A percentile compares a stretch with the other conserved stretches of the same genome.
phyloP scores from a whole-genome alignment of 2,113 vertebrate genomes.

The Phrynosoma platyrhinos region DNA sequence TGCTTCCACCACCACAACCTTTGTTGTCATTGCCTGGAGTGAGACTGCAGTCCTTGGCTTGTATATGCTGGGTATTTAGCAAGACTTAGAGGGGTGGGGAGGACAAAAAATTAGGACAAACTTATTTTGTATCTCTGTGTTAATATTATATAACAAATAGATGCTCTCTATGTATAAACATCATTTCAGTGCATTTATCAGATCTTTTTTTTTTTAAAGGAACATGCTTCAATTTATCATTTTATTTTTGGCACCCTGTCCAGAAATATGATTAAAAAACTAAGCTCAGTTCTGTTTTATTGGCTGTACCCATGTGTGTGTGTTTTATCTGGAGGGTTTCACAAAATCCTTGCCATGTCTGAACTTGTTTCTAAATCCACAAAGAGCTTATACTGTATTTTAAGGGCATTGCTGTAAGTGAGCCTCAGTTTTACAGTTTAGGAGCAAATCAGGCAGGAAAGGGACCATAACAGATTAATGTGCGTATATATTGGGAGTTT shows the following conservation, averaged over 20 bases:
- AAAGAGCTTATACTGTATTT: too few relatives aligned
- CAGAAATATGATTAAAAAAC: constrained; percentile 70
- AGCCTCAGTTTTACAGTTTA: too few relatives aligned
- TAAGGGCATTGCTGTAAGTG: too few relatives aligned
- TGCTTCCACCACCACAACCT: not conserved
- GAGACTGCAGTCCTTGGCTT: constrained; percentile 62
- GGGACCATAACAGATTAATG: too few relatives aligned
- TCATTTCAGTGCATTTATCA: constrained; percentile 73
- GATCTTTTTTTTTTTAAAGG: constrained; percentile 35
- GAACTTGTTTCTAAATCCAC: not conserved
- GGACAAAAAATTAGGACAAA: constrained; percentile 67
- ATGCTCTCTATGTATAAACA: constrained; percentile 73
- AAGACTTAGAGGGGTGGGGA: constrained; percentile 48
- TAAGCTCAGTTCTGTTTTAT: constrained; percentile 60
- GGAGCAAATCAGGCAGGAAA: too few relatives aligned
- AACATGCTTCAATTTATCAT: constrained; percentile 69
- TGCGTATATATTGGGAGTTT: too few relatives aligned
- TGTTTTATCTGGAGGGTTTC: not conserved
- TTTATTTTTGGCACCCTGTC: constrained; percentile 70
- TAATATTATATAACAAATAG: constrained; percentile 75
- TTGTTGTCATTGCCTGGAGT: not conserved
- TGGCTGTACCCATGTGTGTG: constrained; percentile 39
- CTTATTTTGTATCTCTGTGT: constrained; percentile 80
- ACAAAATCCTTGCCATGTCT: not conserved
- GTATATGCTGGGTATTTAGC: constrained; percentile 72